Evolutionary conservation across 2,888 invertebrate genomes (phyloP).

Genomic region (Tipula helvola): DNA sequence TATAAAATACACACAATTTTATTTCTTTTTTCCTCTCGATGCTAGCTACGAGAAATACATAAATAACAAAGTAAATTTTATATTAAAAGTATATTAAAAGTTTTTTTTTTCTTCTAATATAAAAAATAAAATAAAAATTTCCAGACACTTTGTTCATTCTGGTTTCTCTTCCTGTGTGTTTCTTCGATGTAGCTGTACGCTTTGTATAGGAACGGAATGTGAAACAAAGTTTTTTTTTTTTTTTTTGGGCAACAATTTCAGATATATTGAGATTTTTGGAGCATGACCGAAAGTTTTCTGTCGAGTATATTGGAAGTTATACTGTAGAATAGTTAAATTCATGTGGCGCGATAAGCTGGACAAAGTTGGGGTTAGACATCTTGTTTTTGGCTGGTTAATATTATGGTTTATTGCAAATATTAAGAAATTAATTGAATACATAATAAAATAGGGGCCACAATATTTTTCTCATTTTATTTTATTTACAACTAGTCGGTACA

Average conservation of each 20-base stretch:
- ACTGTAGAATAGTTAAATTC: not conserved
- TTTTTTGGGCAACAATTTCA: not conserved
- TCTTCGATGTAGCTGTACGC: not conserved
- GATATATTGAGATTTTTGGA: not conserved
- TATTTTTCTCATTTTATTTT: too few species aligned
- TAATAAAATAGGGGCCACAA: too few species aligned
- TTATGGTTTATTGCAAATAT: too few species aligned
- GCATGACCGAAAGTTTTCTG: not conserved
- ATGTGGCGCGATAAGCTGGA: not conserved
- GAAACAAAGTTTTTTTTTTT: not conserved
- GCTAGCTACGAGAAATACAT: not conserved
- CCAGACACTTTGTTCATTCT: not conserved
- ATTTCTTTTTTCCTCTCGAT: not conserved
- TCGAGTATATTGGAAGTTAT: not conserved
- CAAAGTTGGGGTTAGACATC: not conserved
- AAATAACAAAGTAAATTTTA: not conserved
- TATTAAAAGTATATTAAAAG: conserved; percentile 4
- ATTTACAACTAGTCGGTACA: too few species aligned
- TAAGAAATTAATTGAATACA: too few species aligned
- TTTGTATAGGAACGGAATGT: not conserved
- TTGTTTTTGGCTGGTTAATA: too few species aligned
- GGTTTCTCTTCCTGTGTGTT: not conserved
- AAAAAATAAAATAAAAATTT: not conserved
- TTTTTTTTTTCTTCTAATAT: not conserved
- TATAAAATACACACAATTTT: not conserved